Base-by-base conservation (phyloP, 1,140 invertebrate species). In the Bombus soroeensis region DNA sequence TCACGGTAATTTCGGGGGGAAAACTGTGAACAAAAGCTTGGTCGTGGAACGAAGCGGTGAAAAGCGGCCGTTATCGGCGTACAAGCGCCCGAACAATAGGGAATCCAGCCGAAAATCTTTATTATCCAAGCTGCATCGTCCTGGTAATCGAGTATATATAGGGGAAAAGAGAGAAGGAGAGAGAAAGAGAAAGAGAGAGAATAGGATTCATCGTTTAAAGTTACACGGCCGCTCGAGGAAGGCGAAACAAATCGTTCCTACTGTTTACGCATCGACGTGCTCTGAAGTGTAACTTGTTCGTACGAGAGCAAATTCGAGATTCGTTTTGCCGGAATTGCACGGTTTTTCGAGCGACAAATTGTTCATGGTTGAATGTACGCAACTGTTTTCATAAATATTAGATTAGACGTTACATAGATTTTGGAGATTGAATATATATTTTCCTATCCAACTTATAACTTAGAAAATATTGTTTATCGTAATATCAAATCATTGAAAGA, bases 1-100 rank as follows among this genome's bases (percentile, higher is more conserved):
- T 89, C 81, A 86, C 87, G 81, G 83, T 79, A 79, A 84, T 84
- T 84, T 79, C 53, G n/a, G 32, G 34, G 37, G 32, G 62, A 71
- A 71, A 84, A 71, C 37, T 43, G 75, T 37, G 75, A 84, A 84
- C 82, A 84, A 84, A 78, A 77, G 82, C 47, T 53, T 22, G 47
- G 53, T 12, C 64, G 53, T 32, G 37, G 70, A 81, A 62, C 47
- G 77, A 47, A 72, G 12, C 82, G 72, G n/a, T 81, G 75, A 77
- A 86, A 86, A 89, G 74, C 57, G n/a, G 25, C 39, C 39, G 77
- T 47, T 85, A 85, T 85, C 83, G 74, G 25, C 64, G 68, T 34
- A 18, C 37, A 43, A 43, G 22, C 53, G 12, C 22, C n/a, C 57
- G 39, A 70, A 85, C 83, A 85, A 85, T 85, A 39, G 83, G 41